A percentile compares a stretch with the other conserved stretches of the same genome.
Evolutionary conservation across 2,113 vertebrate species (phyloP).

Genomic region (Litocranius walleri): DNA sequence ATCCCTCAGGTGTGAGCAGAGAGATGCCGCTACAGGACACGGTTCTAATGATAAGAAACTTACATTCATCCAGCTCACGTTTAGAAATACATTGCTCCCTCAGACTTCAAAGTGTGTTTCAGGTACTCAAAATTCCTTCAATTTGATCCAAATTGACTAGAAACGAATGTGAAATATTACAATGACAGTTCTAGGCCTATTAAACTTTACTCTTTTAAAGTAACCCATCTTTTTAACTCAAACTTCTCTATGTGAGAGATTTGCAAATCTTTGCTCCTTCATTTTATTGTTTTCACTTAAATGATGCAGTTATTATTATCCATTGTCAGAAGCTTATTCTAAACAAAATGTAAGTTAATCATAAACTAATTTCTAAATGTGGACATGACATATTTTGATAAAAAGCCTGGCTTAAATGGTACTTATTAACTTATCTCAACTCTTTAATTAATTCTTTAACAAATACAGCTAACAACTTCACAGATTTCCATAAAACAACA

Average conservation of each 20-base stretch:
- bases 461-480: background rate
- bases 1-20: background rate
- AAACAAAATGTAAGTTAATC: background rate
- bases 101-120: background rate
- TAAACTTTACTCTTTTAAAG: background rate
- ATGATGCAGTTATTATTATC: background rate
- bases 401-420: background rate
- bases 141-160: background rate
- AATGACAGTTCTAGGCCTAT: background rate
- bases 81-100: background rate
- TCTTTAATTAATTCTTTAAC: background rate
- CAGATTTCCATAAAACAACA: background rate
- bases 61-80: background rate
- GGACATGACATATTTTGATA: background rate
- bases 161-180: background rate
- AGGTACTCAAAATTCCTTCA: background rate
- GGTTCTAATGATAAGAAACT: background rate
- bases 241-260: background rate
- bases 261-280: background rate
- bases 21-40: accelerated
- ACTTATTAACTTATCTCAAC: background rate
- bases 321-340: background rate
- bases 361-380: background rate
- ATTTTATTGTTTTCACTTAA: background rate
- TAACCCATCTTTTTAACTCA: background rate